Evolutionary conservation across 2,797 vertebrate species (phyloP).

Genomic region (Thripadectes ignobilis): DNA sequence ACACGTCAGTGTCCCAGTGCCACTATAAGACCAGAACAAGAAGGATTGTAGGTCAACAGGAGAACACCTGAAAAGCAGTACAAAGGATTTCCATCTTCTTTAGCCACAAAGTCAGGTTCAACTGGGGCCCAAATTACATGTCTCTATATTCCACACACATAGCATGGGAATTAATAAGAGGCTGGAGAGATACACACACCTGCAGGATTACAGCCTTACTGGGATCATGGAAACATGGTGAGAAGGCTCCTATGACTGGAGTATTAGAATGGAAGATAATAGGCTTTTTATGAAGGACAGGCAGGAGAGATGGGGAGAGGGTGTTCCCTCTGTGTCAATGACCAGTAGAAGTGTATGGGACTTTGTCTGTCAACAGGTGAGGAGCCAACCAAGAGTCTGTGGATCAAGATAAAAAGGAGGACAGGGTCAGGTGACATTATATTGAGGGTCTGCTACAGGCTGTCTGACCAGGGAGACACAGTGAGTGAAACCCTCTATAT

Average conservation of each 20-base stretch:
- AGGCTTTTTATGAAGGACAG: not conserved
- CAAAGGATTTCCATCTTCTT: not conserved
- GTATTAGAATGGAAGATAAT: not conserved
- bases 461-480: not conserved
- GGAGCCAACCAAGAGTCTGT: fast-evolving
- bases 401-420: not conserved
- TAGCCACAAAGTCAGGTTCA: not conserved
- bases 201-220: not conserved
- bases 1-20: not conserved
- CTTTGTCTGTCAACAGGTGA: not conserved
- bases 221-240: not conserved
- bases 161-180: not conserved
- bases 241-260: not conserved
- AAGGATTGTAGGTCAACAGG: not conserved
- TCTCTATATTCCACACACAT: fast-evolving
- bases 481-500: not conserved
- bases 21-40: not conserved
- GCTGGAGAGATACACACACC: fast-evolving
- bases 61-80: not conserved
- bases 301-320: not conserved
- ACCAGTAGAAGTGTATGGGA: not conserved
- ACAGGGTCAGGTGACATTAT: no score
- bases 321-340: not conserved
- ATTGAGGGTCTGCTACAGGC: fast-evolving
- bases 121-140: not conserved